Conservation (phyloP, 2,113 vertebrate species). For the Campylorhamphus procurvoides region DNA sequence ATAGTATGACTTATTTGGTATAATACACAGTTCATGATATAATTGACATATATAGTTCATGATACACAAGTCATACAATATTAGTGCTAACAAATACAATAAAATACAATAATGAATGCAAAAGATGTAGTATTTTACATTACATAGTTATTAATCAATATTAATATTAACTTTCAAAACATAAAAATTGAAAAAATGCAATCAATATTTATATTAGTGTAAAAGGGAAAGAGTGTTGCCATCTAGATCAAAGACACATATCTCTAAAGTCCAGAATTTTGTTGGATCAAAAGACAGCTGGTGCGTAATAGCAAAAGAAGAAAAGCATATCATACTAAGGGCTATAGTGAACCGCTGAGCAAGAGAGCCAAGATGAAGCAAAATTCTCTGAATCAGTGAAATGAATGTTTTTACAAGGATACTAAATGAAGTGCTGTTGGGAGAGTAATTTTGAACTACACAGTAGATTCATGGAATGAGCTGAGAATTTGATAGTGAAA, state of each 20-base stretch:
- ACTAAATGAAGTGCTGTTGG: neutral
- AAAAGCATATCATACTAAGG: neutral
- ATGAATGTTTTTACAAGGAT: neutral
- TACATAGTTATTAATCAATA: neutral
- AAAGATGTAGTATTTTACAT: neutral
- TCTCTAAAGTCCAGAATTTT: neutral
- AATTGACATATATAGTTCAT: neutral
- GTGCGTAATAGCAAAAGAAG: neutral
- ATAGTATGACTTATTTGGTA: neutral
- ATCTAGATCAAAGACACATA: neutral
- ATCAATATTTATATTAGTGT: neutral
- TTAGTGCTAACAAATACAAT: neutral
- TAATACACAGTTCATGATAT: neutral
- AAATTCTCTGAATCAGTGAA: neutral
- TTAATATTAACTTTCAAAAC: neutral
- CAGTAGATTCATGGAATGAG: neutral
- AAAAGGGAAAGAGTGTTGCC: neutral
- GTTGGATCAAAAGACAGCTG: neutral
- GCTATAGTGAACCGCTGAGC: neutral
- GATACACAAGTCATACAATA: neutral
- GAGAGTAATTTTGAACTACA: neutral
- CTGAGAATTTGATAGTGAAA: neutral
- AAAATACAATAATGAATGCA: neutral
- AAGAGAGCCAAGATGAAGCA: neutral
- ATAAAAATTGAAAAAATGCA: neutral